Evolutionary conservation across 2,888 invertebrate species (phyloP).

Genomic region (Sycophila texana): DNA sequence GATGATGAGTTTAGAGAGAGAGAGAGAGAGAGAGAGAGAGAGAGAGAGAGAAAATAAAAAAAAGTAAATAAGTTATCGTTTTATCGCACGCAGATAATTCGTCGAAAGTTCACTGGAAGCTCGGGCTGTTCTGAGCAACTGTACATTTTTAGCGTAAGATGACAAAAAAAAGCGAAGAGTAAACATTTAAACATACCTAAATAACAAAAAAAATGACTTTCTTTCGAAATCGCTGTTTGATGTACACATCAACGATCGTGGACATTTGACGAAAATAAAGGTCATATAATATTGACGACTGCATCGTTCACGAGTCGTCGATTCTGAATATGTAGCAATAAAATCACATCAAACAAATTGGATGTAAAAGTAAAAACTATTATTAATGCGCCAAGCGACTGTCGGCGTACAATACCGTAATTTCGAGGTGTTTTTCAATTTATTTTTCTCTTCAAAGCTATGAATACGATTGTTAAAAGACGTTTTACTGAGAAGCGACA

Average conservation of each 20-base stretch:
- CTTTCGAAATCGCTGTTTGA: constrained; percentile 36
- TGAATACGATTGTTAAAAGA: constrained; percentile 22
- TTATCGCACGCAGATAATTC: constrained; percentile 37
- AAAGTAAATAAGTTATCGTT: constrained; percentile 22
- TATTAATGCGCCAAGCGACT: constrained; percentile 56
- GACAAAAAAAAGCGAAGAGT: too few relatives aligned
- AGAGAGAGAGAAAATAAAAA: neutral
- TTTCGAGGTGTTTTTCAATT: constrained; percentile 4
- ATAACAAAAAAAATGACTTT: constrained; percentile 13
- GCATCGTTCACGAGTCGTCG: constrained; percentile 4
- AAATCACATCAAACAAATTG: constrained; percentile 8
- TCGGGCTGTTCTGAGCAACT: constrained; percentile 40
- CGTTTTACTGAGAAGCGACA: constrained; percentile 22
- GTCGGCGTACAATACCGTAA: neutral
- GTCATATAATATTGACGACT: neutral
- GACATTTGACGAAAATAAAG: neutral
- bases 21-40: constrained; percentile 7
- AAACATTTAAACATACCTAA: too few relatives aligned
- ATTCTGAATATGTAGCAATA: neutral
- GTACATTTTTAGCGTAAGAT: constrained; percentile 6
- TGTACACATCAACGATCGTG: constrained; percentile 23
- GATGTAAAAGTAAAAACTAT: constrained; percentile 58
- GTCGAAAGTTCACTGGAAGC: constrained; percentile 33
- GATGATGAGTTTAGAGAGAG: constrained; percentile 53
- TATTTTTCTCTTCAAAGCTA: constrained; percentile 34